Evolutionary conservation across 2,888 invertebrate species (phyloP).

Genomic region (Aphidius colemani): DNA sequence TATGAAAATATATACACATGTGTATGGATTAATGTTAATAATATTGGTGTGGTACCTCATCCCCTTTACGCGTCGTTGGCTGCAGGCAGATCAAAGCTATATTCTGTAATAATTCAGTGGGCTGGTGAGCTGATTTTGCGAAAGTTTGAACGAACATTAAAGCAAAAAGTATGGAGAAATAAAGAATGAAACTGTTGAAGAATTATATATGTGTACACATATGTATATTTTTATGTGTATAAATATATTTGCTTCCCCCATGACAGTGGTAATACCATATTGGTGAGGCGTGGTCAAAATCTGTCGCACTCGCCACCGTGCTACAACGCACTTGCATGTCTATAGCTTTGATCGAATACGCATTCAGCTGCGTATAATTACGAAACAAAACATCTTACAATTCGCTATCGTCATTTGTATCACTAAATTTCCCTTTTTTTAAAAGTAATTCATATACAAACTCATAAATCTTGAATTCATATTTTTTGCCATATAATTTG

Average conservation of each 20-base stretch:
- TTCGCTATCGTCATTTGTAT: not conserved
- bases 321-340: constrained; percentile 37
- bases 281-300: constrained; percentile 59
- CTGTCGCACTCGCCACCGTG: constrained; percentile 58
- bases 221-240: constrained; percentile 23
- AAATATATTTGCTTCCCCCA: constrained; percentile 33
- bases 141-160: not conserved
- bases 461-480: no score
- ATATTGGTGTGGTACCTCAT: constrained; percentile 29
- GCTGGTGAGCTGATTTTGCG: constrained; percentile 20
- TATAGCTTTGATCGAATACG: not conserved
- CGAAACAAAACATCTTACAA: not conserved
- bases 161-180: constrained; percentile 21
- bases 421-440: not conserved
- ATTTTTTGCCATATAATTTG: no score
- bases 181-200: constrained; percentile 20
- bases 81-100: constrained; percentile 48
- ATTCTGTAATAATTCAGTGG: constrained; percentile 40
- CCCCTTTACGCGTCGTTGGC: constrained; percentile 37
- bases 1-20: no score
- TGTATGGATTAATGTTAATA: no score
- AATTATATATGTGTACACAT: constrained; percentile 3
- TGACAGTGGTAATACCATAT: constrained; percentile 50
- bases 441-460: not conserved
- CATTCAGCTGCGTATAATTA: no score